These are phyloP conservation scores for Diploptera punctata DNA, from an alignment of 2,888 invertebrate species.

Conservation along the genomic window DNA sequence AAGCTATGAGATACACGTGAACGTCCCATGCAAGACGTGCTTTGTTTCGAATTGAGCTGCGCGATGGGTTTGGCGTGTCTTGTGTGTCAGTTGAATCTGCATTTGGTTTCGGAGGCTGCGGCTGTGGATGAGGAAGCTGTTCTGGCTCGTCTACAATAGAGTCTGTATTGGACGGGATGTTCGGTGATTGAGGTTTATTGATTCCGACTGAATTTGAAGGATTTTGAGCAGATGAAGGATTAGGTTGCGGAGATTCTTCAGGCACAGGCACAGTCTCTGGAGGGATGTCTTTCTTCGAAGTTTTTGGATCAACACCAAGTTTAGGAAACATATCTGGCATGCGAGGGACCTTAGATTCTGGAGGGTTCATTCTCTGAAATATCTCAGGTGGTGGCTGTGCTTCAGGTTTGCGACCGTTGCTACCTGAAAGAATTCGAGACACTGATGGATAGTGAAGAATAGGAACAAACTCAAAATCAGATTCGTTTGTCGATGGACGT, in stretches of 20 bases:
- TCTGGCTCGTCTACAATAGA: constrained; percentile 46
- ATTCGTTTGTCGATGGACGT: constrained; percentile 47
- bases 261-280: constrained; percentile 11
- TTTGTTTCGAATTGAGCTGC: constrained; percentile 31
- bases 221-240: constrained; percentile 44
- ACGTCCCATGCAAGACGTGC: constrained; percentile 92
- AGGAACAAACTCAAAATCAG: constrained; percentile 66
- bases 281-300: constrained; percentile 30
- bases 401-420: constrained; percentile 73
- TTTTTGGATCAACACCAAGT: constrained; percentile 39
- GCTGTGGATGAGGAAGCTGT: constrained; percentile 52
- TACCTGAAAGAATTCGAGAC: constrained; percentile 83
- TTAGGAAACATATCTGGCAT: constrained; percentile 58
- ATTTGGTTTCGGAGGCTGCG: constrained; percentile 51
- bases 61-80: constrained; percentile 27
- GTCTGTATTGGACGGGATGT: constrained; percentile 45
- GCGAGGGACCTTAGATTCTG: constrained; percentile 63
- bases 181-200: constrained; percentile 39
- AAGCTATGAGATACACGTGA: constrained; percentile 87
- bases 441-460: constrained; percentile 82
- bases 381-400: constrained; percentile 30
- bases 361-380: constrained; percentile 1
- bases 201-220: constrained; percentile 44
- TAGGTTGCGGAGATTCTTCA: constrained; percentile 38
- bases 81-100: constrained; percentile 1